Evolutionary conservation across 2,888 invertebrate genomes (phyloP).

Genomic region (Hydrotaea cyrtoneurina): DNA sequence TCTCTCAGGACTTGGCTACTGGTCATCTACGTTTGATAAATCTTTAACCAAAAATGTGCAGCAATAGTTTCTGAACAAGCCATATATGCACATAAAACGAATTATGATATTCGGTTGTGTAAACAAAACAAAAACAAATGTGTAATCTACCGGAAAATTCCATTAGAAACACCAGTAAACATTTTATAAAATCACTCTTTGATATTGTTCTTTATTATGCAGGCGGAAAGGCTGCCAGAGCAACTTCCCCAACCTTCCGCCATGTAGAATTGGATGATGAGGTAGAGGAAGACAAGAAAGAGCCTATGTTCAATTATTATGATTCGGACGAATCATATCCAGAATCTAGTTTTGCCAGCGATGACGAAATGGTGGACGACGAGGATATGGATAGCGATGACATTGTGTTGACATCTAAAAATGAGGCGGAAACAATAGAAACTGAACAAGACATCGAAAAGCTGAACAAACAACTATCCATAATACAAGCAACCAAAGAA

Average conservation of each 20-base stretch:
- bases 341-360: constrained; percentile 81
- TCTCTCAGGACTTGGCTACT: no score
- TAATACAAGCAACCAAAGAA: constrained; percentile 79
- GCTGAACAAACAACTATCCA: constrained; percentile 78
- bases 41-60: no score
- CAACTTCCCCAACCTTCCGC: constrained; percentile 80
- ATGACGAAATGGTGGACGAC: constrained; percentile 72
- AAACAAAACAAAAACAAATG: no score
- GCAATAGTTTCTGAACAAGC: no score
- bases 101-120: no score
- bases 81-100: no score
- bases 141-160: no score
- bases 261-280: constrained; percentile 72
- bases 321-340: constrained; percentile 82
- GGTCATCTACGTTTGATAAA: no score
- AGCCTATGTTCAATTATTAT: constrained; percentile 72
- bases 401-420: constrained; percentile 91
- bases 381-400: constrained; percentile 84
- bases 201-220: neutral
- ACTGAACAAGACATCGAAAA: constrained; percentile 82
- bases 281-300: constrained; percentile 38
- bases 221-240: constrained; percentile 56
- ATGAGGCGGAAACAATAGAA: constrained; percentile 92
- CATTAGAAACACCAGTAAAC: no score
- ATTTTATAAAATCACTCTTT: no score